Percentiles rank a stretch among this genome's conserved stretches.
Conservation (phyloP, 2,888 invertebrate species). For the Stramonita haemastoma region DNA sequence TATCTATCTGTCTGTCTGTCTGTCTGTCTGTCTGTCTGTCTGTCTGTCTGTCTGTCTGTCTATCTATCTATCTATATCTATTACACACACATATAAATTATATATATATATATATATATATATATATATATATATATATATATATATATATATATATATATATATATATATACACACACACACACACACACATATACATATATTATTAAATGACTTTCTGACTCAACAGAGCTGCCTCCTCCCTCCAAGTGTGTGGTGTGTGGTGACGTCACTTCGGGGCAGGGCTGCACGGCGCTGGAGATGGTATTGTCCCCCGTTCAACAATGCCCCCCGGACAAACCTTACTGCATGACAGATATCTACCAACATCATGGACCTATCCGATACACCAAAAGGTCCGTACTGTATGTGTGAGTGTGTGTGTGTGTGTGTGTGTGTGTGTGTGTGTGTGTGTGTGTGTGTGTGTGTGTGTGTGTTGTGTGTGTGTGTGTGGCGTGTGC, state of each 20-base stretch:
- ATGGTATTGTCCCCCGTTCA: background rate
- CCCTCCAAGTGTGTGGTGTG: conserved; percentile 20
- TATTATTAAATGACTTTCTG: no score
- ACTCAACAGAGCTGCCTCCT: background rate
- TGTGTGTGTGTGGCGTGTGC: background rate
- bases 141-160: background rate
- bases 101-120: no score
- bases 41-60: no score
- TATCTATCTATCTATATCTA: no score
- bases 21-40: no score
- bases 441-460: conserved; percentile 1
- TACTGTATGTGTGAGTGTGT: background rate
- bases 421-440: conserved; percentile 17
- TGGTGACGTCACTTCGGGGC: background rate
- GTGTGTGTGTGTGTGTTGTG: no score
- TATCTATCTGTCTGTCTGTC: no score
- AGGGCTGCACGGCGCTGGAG: background rate
- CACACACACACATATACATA: background rate
- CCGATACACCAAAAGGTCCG: conserved; percentile 2
- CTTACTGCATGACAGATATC: conserved; percentile 33
- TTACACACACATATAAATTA: no score
- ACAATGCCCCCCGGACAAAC: background rate
- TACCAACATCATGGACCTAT: background rate
- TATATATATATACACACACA: background rate
- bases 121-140: no score